phyloP scores from a whole-genome alignment of 2,888 invertebrate species.

The Hofmannophila pseudospretella region DNA sequence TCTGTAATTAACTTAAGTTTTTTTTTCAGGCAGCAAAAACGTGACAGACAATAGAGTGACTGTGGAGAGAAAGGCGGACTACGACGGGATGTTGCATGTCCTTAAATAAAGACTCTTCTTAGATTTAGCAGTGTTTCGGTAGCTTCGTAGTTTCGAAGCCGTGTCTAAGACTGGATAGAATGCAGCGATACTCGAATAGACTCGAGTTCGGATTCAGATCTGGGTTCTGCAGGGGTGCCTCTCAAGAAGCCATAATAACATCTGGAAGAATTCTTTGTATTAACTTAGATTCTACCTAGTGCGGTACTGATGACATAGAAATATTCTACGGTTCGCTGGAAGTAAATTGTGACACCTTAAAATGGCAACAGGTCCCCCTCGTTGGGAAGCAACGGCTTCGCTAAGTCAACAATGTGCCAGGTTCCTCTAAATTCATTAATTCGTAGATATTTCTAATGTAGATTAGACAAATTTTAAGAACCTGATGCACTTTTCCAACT shows the following conservation, averaged over 20 bases:
- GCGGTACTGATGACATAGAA: too few relatives aligned
- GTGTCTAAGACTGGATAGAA: conserved; percentile 6
- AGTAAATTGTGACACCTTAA: too few relatives aligned
- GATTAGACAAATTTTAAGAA: conserved; percentile 47
- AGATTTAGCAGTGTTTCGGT: conserved; percentile 29
- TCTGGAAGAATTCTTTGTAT: too few relatives aligned
- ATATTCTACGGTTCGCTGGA: too few relatives aligned
- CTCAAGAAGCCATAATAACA: too few relatives aligned
- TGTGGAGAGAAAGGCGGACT: conserved; percentile 42
- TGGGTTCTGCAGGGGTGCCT: too few relatives aligned
- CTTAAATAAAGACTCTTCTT: conserved; percentile 44
- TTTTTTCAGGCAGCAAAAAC: conserved; percentile 57
- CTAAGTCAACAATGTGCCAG: conserved; percentile 25
- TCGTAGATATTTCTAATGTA: conserved; percentile 31
- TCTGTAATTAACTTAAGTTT: too few relatives aligned
- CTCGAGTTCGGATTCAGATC: conserved; percentile 7
- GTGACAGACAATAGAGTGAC: conserved; percentile 65
- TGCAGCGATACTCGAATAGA: conserved; percentile 7
- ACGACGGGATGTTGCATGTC: conserved; percentile 42
- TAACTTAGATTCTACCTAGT: too few relatives aligned
- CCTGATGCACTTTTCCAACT: conserved; percentile 55
- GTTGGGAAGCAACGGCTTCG: conserved; percentile 10
- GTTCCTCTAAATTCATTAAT: conserved; percentile 28
- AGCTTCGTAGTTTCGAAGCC: conserved; percentile 26
- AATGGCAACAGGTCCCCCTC: too few relatives aligned